Evolutionary conservation across 2,888 invertebrate genomes (phyloP).

Genomic region (Eupithecia subfuscata): DNA sequence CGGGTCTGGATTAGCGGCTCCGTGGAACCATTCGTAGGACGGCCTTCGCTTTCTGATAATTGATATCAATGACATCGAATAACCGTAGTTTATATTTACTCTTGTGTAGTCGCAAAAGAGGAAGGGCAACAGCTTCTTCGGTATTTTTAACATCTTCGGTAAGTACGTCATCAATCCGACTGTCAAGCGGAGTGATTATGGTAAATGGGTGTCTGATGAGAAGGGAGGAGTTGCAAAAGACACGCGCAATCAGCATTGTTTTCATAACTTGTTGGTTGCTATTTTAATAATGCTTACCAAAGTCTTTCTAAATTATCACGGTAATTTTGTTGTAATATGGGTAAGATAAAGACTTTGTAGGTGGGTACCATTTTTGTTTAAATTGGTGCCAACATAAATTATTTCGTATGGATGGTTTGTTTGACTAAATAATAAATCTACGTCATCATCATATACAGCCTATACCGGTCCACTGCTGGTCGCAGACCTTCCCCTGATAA

Average conservation of each 20-base stretch:
- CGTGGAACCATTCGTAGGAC: slow-evolving; percentile 76
- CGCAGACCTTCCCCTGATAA: too few species aligned
- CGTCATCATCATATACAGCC: too few species aligned
- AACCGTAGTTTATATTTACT: slow-evolving; percentile 63
- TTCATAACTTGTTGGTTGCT: too few species aligned
- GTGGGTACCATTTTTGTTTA: neutral
- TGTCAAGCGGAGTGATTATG: too few species aligned
- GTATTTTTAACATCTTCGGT: neutral
- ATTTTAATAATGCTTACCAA: neutral
- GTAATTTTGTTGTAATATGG: neutral
- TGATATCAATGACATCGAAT: slow-evolving; percentile 78
- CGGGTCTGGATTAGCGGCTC: slow-evolving; percentile 78
- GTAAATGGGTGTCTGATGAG: too few species aligned
- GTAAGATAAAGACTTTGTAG: neutral
- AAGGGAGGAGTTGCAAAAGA: too few species aligned
- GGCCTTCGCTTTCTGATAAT: slow-evolving; percentile 73
- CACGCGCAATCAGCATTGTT: too few species aligned
- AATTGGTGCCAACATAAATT: neutral
- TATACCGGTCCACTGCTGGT: too few species aligned
- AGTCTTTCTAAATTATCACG: neutral
- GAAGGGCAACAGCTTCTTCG: neutral
- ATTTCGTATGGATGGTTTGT: neutral
- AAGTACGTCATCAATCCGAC: neutral
- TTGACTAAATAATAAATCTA: neutral
- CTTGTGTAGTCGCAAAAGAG: neutral